A percentile compares a stretch with the other conserved stretches of the same genome.
Conservation (phyloP, 2,797 vertebrate species). For the Nannoperca australis region DNA sequence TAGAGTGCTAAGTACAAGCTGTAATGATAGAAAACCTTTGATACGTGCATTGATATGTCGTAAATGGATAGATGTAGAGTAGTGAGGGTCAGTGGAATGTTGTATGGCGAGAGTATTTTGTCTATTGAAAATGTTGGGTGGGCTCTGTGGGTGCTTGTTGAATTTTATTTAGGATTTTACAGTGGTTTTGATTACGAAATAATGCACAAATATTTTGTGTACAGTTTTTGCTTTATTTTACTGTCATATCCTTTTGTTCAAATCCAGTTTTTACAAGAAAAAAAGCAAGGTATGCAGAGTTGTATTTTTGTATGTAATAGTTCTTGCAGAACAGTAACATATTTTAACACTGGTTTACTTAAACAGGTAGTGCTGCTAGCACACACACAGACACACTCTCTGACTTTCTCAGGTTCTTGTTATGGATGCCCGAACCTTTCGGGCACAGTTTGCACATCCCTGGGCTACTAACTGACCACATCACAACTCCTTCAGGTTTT, state of each 20-base stretch:
- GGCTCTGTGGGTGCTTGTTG: constrained; percentile 60
- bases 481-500: constrained; percentile 77
- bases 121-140: constrained; percentile 52
- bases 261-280: constrained; percentile 63
- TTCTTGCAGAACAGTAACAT: constrained; percentile 80
- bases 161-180: constrained; percentile 59
- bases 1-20: constrained; percentile 66
- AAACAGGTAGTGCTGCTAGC: constrained; percentile 79
- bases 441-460: constrained; percentile 82
- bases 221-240: constrained; percentile 64
- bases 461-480: constrained; percentile 76
- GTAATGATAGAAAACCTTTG: constrained; percentile 65
- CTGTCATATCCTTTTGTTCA: constrained; percentile 59
- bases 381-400: constrained; percentile 67
- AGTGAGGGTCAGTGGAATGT: constrained; percentile 74
- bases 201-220: constrained; percentile 72
- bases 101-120: constrained; percentile 62
- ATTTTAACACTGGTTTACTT: constrained; percentile 79
- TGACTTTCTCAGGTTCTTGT: constrained; percentile 83
- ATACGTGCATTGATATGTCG: constrained; percentile 58
- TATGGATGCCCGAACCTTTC: constrained; percentile 69
- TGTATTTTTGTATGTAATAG: constrained; percentile 79
- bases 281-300: constrained; percentile 71
- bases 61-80: constrained; percentile 71
- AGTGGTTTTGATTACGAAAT: constrained; percentile 69